Evolutionary conservation across 2,888 invertebrate genomes (phyloP).

Genomic region (Yponomeuta sedellus): DNA sequence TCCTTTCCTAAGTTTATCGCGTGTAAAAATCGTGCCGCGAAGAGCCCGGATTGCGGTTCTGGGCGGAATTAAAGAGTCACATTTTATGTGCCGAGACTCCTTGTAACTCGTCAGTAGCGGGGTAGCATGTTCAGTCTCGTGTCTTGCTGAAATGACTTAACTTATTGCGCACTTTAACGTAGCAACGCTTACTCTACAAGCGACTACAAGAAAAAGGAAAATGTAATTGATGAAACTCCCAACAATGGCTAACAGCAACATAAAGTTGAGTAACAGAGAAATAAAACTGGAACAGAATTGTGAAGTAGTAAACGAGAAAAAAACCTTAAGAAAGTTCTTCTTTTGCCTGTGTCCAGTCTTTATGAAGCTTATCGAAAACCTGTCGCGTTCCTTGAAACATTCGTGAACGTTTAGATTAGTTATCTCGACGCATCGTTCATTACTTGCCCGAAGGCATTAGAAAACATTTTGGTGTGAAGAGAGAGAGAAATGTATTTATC

Average conservation of each 20-base stretch:
- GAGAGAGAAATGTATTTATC: constrained; percentile 11
- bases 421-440: constrained; percentile 19
- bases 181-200: background rate
- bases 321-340: background rate
- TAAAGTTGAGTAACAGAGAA: background rate
- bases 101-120: background rate
- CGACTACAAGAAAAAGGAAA: background rate
- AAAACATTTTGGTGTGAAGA: background rate
- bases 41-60: constrained; percentile 28
- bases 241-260: background rate
- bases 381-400: constrained; percentile 23
- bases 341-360: constrained; percentile 24
- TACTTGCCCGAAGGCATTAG: constrained; percentile 19
- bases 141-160: background rate
- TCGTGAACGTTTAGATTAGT: background rate
- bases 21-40: constrained; percentile 48
- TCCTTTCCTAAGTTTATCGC: constrained; percentile 52
- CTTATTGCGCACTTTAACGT: constrained; percentile 3
- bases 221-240: background rate
- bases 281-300: background rate
- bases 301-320: background rate
- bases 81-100: constrained; percentile 21
- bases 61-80: constrained; percentile 40
- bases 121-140: background rate
- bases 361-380: constrained; percentile 30